These are phyloP conservation scores for Lamprotornis superbus DNA, from an alignment of 2,113 vertebrate species.

Conservation along the genomic window DNA sequence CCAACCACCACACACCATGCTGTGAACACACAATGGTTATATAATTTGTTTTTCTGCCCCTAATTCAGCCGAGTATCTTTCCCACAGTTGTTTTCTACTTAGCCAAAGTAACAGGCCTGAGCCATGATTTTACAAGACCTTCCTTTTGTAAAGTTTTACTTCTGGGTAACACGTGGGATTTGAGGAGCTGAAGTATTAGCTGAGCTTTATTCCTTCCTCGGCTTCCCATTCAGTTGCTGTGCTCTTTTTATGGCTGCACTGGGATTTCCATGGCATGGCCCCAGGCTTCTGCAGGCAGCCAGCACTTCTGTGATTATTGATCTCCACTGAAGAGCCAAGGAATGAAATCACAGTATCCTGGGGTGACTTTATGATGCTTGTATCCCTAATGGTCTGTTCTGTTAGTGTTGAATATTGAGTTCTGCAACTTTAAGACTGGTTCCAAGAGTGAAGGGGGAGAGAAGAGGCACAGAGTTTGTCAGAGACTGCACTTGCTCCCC, in stretches of 20 bases:
- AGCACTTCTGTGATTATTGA: not conserved
- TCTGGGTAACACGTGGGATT: not conserved
- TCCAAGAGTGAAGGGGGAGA: no score
- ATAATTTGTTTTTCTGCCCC: not conserved
- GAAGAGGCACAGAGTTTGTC: no score
- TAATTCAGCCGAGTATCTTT: not conserved
- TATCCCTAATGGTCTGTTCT: no score
- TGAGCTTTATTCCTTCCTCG: not conserved
- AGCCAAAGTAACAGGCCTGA: not conserved
- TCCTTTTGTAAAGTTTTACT: not conserved
- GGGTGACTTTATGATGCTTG: no score
- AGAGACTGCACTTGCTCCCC: no score
- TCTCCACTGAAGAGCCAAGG: not conserved
- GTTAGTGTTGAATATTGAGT: no score
- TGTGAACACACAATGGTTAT: not conserved
- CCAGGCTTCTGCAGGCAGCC: not conserved
- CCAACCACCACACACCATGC: not conserved
- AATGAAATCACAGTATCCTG: not conserved
- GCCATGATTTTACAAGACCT: not conserved
- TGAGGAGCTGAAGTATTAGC: not conserved
- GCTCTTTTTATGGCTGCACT: not conserved
- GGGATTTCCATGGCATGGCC: not conserved
- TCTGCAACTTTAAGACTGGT: no score
- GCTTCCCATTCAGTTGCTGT: not conserved
- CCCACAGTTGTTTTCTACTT: not conserved